Base-by-base conservation (phyloP, 1,140 invertebrate genomes). In the Holotrichia oblita region DNA sequence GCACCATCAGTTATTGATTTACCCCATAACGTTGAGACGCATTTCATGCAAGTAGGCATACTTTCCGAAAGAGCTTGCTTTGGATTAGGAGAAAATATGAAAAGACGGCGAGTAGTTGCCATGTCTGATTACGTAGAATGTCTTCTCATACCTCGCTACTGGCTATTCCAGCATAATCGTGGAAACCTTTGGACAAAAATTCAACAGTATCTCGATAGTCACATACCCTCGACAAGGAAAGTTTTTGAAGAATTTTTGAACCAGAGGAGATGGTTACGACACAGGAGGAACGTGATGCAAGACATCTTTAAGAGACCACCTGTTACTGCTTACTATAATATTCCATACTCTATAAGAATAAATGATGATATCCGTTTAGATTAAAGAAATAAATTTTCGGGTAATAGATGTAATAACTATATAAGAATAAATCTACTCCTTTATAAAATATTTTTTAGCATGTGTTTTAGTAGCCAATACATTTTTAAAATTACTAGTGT, bases 171-270 rank as follows among this genome's bases (percentile, higher is more conserved):
- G 80, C 88, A 90, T 20, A 92, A 91, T 82, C 89, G 88, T 2
- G 90, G 90, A 2, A 91, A 92, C 79, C 90, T 92, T 48, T 92
- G 91, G 92, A 87, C 88, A 40, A 86, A 89, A 34, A 90, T 92
- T 22, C 88, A 89, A 82, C 85, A 90, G 75, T 92, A 90, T 81
- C 84, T 93, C 40, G 88, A 90, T 69, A 89, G 87, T 12, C 90
- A 90, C 81, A 91, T 91, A 81, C 91, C 91, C 0, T 87, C 85
- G 0, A 89, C 88, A 12, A 86, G 90, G 78, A 82, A 89, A 81
- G 83, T 92, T 2, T 91, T 91, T 80, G 83, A 89, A 73, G 85
- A 88, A 55, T 92, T 90, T 77, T 82, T 90, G 0, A 82, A 85
- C 3, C 86, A 89, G 69, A 86, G 88, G 77, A 88, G 86, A 82